These are phyloP conservation scores for Ptychobarbus kaznakovi DNA, from an alignment of 2,797 vertebrate species.

Conservation along the genomic window DNA sequence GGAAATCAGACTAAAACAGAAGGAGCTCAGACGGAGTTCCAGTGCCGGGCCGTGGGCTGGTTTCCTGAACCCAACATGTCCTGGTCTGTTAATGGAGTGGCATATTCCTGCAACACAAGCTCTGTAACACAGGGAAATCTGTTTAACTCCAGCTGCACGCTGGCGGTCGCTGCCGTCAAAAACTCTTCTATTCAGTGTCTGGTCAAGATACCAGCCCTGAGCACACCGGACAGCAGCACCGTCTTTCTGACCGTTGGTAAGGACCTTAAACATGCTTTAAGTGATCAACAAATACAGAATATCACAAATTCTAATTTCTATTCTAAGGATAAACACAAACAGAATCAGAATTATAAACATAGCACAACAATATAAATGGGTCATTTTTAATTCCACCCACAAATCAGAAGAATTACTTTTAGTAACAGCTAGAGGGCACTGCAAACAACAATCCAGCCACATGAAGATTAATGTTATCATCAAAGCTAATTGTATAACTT, in stretches of 20 bases:
- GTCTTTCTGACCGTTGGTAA: slow-evolving; percentile 74
- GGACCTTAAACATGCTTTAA: slow-evolving; percentile 38
- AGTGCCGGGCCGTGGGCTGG: slow-evolving; percentile 70
- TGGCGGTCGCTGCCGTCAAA: slow-evolving; percentile 63
- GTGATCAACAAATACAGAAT: not conserved
- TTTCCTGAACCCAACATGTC: slow-evolving; percentile 67
- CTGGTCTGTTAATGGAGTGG: slow-evolving; percentile 66
- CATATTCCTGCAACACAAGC: slow-evolving; percentile 68
- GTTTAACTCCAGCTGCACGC: slow-evolving; percentile 71
- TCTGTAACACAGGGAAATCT: slow-evolving; percentile 25
- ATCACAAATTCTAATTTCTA: not conserved
- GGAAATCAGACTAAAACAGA: slow-evolving; percentile 60
- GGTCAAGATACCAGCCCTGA: slow-evolving; percentile 59
- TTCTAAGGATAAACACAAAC: not conserved
- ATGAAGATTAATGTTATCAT: not conserved
- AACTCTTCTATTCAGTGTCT: slow-evolving; percentile 67
- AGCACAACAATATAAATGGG: not conserved
- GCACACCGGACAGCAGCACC: slow-evolving; percentile 58
- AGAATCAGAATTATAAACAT: not conserved
- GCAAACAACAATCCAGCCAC: not conserved
- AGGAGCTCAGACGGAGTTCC: slow-evolving; percentile 67
- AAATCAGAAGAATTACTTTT: not conserved
- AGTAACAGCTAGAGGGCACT: slow-evolving; percentile 22
- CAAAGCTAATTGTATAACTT: not conserved
- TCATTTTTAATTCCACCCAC: not conserved